Evolutionary conservation across 1,140 invertebrate species (phyloP).

Genomic region (Schlechtendalia chinensis): DNA sequence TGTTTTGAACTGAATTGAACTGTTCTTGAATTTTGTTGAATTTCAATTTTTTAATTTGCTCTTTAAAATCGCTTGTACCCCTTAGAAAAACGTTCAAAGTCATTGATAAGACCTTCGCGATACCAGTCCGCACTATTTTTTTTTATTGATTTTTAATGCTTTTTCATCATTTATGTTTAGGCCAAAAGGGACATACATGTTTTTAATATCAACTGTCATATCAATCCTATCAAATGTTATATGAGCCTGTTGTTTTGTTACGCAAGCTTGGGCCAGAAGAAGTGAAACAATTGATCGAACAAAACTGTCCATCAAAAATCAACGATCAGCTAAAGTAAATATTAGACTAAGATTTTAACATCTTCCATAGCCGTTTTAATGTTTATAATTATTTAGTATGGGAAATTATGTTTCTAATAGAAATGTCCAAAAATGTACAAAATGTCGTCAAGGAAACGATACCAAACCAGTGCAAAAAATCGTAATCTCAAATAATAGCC

Average conservation of each 20-base stretch:
- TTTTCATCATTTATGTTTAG: neutral
- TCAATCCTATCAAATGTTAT: constrained; percentile 29
- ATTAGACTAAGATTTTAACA: too few relatives aligned
- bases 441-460: neutral
- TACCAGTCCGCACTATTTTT: neutral
- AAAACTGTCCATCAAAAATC: neutral
- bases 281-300: constrained; percentile 5
- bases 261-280: constrained; percentile 14
- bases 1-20: too few relatives aligned
- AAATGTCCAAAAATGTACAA: constrained; percentile 8
- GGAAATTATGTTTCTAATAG: neutral
- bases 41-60: too few relatives aligned
- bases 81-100: too few relatives aligned
- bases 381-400: neutral
- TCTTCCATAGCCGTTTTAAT: neutral
- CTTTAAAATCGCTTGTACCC: too few relatives aligned
- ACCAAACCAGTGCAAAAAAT: neutral
- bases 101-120: too few relatives aligned
- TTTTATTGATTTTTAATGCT: neutral
- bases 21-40: too few relatives aligned
- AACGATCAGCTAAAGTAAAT: neutral
- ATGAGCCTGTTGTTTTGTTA: constrained; percentile 22
- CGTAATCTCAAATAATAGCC: neutral
- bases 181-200: neutral
- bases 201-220: neutral